These are phyloP conservation scores for Chionis minor DNA, from an alignment of 2,113 vertebrate species.

Conservation along the genomic window DNA sequence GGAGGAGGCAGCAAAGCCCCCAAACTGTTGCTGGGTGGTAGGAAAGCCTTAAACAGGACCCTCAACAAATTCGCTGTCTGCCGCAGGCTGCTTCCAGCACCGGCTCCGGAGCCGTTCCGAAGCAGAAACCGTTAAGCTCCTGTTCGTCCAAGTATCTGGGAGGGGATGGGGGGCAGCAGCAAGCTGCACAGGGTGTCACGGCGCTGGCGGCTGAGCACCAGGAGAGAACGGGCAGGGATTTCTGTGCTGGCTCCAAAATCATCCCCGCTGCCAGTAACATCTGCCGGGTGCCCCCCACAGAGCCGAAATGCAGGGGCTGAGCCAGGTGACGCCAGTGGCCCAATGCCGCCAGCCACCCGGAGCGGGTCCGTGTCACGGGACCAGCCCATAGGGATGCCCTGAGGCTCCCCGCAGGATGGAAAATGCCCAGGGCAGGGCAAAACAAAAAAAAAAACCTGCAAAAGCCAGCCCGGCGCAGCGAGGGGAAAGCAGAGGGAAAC, in stretches of 20 bases:
- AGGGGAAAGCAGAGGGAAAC: background rate
- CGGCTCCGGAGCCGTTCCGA: background rate
- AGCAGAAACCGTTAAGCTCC: background rate
- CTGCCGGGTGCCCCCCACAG: background rate
- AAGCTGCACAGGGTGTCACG: background rate
- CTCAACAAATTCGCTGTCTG: background rate
- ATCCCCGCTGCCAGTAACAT: background rate
- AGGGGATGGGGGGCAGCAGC: background rate
- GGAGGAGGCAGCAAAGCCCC: background rate
- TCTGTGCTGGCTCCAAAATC: background rate
- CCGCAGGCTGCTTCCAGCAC: background rate
- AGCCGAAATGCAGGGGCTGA: background rate
- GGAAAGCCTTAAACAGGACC: background rate
- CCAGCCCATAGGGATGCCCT: background rate
- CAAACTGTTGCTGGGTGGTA: background rate
- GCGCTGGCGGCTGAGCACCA: background rate
- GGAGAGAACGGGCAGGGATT: background rate
- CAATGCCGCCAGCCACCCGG: background rate
- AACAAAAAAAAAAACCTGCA: background rate
- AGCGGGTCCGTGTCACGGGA: background rate
- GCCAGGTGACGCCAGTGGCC: background rate
- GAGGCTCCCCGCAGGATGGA: background rate
- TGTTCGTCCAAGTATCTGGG: rapidly evolving
- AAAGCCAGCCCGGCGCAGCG: background rate
- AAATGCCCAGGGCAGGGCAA: background rate